Evolutionary conservation across 2,113 vertebrate genomes (phyloP), one percentile per base, ranked within the genome.

Genomic region (Anhinga anhinga): DNA sequence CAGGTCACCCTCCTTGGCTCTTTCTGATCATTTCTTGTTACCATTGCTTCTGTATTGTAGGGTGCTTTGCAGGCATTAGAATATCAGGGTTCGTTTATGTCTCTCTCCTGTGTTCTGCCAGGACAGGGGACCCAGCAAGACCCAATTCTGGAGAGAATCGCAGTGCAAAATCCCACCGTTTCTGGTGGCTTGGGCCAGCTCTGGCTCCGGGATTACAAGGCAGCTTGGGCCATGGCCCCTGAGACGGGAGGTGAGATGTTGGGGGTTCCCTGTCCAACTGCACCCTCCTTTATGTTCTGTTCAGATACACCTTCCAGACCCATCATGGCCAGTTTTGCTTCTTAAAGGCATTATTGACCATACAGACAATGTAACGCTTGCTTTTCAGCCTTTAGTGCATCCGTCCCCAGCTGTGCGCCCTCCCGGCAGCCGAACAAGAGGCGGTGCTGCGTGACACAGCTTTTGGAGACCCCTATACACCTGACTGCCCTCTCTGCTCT

Each of bases 311-410:
- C 76, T 85, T 23, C 85, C 56, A 42, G 27, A n/a, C 18, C 59
- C 65, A 11, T 30, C 30, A 2, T 0, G 13, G 56, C 12, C 40
- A 19, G 3, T 63, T 58, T n/a, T 53, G 42, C 52, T 53, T 40
- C 52, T 47, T 36, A 22, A 56, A 23, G 56, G 67, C 42, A 2
- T 92, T 23, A 2, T 86, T 95, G 62, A 52, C 59, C 65, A 15
- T 3, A 15, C 12, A 59, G 50, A 21, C 8, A 11, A 27, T 0
- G 0, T 29, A 25, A 52, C 0, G 0, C 32, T 5, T 2, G 30
- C 38, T 77, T 36, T 49, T 13, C 20, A 69, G 55, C 59, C 34
- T 15, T 32, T 15, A 7, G 49, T 14, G 32, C 52, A 10, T 7
- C 44, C 3, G 0, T 11, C 30, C 34, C 52, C 2, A 1, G 0